These are phyloP conservation scores for Rhingia rostrata DNA, from an alignment of 2,888 invertebrate species.

Conservation along the genomic window DNA sequence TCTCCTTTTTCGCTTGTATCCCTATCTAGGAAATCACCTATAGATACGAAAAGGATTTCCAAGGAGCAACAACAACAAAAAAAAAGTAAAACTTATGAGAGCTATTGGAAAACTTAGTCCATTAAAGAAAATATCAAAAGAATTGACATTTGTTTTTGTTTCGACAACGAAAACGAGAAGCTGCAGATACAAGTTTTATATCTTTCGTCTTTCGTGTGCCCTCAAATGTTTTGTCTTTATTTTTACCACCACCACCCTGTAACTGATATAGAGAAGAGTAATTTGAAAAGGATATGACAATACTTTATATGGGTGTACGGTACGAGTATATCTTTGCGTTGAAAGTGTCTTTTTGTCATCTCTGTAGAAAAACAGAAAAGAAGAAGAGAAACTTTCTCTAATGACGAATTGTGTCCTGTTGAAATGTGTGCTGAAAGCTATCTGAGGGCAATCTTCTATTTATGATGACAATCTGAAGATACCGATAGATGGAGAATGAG, in stretches of 20 bases:
- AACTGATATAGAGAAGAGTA: conserved; percentile 46
- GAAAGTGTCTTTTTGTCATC: conserved; percentile 19
- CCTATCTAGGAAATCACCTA: conserved; percentile 30
- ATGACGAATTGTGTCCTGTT: conserved; percentile 38
- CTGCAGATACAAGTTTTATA: conserved; percentile 5
- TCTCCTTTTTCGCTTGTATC: neutral
- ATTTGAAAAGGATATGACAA: conserved; percentile 67
- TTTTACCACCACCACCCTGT: conserved; percentile 4
- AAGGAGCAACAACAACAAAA: neutral
- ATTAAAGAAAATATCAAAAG: conserved; percentile 72
- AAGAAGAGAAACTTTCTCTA: conserved; percentile 51
- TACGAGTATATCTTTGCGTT: conserved; percentile 32
- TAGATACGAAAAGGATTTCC: conserved; percentile 37
- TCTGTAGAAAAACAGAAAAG: neutral
- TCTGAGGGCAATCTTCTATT: conserved; percentile 30
- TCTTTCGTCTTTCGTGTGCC: conserved; percentile 10
- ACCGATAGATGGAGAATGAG: neutral
- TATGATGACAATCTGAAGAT: conserved; percentile 27
- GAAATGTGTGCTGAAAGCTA: conserved; percentile 46
- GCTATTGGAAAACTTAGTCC: conserved; percentile 72
- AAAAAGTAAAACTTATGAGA: conserved; percentile 59
- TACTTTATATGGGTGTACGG: conserved; percentile 18
- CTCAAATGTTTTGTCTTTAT: conserved; percentile 31
- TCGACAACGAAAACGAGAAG: conserved; percentile 9
- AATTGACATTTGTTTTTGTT: conserved; percentile 71